Evolutionary conservation across 2,888 invertebrate species (phyloP), one percentile per base, ranked within the genome.

Genomic region (Melieria crassipennis): DNA sequence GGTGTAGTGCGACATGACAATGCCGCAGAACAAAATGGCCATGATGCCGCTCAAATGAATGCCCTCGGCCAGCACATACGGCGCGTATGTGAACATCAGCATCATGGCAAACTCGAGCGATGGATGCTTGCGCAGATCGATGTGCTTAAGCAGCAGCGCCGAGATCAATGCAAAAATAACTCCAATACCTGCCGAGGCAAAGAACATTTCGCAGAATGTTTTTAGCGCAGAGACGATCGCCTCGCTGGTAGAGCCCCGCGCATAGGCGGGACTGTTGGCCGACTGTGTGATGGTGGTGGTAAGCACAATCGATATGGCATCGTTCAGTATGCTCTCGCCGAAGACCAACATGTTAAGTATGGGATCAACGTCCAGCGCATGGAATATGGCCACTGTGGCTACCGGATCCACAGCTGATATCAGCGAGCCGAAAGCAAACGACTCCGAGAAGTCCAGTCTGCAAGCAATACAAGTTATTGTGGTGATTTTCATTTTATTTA

Each of bases 331-430:
- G 70, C 87, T 87, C 82, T 91, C 91, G 45, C 96, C 98, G 89
- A 99, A 99, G 1, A 99, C 99, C 88, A 99, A 92, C 99, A 99
- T 99, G 88, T 99, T 99, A 0, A 99, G 89, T 5, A 99, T 94
- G 0, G 98, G 98, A 86, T 99, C 99, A 0, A 98, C 96, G 86
- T 99, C 95, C 45, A 99, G 88, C 2, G 98, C 98, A 88, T 99
- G 97, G 84, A 99, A 99, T 78, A 99, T 99, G 9, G 99, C 99
- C 46, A 99, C 93, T 0, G 99, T 99, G 5, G 99, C 99, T 0
- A 99, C 99, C 0, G 99, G 99, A 88, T 99, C 99, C 5, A 99
- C 99, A 45, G 99, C 99, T 3, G 98, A 99, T 85, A 99, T 98
- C 1, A 85, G 79, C 16, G 98, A 97, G 7, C 99, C 99, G 88